phyloP scores from a whole-genome alignment of 1,140 invertebrate genomes.

The Spodoptera frugiperda region DNA sequence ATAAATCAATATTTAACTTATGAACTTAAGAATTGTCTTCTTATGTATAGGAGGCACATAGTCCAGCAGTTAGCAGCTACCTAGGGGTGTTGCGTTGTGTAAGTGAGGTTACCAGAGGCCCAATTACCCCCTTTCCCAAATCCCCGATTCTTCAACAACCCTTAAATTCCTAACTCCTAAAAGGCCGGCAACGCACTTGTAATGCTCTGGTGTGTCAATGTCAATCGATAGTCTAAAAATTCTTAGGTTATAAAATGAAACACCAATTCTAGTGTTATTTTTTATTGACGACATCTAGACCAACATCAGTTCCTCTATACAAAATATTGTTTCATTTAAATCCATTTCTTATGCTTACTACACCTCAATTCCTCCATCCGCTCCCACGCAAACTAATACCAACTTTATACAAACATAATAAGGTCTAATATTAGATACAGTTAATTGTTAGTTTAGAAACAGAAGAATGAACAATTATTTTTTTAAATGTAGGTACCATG shows the following conservation, averaged over 20 bases:
- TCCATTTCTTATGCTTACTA: constrained; percentile 58
- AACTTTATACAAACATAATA: constrained; percentile 32
- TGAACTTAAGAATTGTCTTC: too few species aligned
- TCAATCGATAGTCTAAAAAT: not conserved
- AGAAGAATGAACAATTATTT: not conserved
- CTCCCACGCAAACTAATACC: constrained; percentile 19
- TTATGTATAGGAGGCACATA: too few species aligned
- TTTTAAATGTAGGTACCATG: not conserved
- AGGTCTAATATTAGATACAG: constrained; percentile 9
- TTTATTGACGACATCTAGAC: constrained; percentile 64
- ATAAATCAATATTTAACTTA: too few species aligned
- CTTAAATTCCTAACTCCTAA: too few species aligned
- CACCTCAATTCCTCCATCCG: constrained; percentile 42
- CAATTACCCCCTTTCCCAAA: too few species aligned
- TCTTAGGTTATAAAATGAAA: constrained; percentile 55
- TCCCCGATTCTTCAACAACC: too few species aligned
- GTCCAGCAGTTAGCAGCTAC: too few species aligned
- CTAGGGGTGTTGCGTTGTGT: too few species aligned
- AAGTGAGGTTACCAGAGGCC: too few species aligned
- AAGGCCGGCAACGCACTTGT: too few species aligned
- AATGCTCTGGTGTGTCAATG: too few species aligned
- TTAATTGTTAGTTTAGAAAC: not conserved
- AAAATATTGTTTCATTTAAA: constrained; percentile 67
- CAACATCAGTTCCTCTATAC: constrained; percentile 63
- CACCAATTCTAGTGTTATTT: constrained; percentile 42